These are phyloP conservation scores for Eunapius fragilis DNA, from an alignment of 37 sponge, comb jelly and placozoan genomes.

Conservation along the genomic window DNA sequence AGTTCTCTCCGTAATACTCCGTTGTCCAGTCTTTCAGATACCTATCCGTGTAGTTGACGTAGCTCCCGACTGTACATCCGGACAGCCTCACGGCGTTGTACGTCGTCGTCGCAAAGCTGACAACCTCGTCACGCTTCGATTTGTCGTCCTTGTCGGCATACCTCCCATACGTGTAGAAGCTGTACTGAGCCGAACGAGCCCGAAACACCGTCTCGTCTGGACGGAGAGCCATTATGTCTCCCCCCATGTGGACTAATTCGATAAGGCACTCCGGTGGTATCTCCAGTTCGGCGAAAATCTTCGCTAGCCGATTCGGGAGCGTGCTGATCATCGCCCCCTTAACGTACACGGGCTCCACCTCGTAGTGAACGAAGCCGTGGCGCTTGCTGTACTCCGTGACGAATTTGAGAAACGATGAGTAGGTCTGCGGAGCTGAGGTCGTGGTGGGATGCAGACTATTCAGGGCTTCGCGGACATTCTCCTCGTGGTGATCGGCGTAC, in stretches of 20 bases:
- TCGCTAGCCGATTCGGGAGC: constrained; percentile 4
- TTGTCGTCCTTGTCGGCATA: not conserved
- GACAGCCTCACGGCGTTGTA: not conserved
- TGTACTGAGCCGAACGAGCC: constrained; percentile 11
- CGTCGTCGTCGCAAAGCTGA: constrained; percentile 15
- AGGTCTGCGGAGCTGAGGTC: not conserved
- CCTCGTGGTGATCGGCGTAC: constrained; percentile 34
- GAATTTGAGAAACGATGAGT: constrained; percentile 2
- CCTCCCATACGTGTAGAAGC: constrained; percentile 14
- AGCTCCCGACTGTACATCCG: constrained; percentile 18
- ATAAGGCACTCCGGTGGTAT: constrained; percentile 8
- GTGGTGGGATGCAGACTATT: not conserved
- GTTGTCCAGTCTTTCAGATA: constrained; percentile 13
- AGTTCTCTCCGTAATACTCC: constrained; percentile 35
- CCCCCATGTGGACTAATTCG: constrained; percentile 41
- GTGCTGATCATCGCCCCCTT: constrained; percentile 21
- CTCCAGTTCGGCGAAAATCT: not conserved
- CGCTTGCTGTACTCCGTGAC: constrained; percentile 10
- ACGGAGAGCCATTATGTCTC: not conserved
- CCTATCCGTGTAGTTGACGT: constrained; percentile 45
- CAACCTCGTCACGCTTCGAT: not conserved
- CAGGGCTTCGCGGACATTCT: constrained; percentile 5
- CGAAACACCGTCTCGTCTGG: constrained; percentile 8
- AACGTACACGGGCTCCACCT: constrained; percentile 29
- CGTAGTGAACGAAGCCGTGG: constrained; percentile 37